A percentile compares a stretch with the other conserved stretches of the same genome.
These are phyloP conservation scores for Pollenia griseotomentosa DNA, from an alignment of 2,888 invertebrate species.

Conservation along the genomic window DNA sequence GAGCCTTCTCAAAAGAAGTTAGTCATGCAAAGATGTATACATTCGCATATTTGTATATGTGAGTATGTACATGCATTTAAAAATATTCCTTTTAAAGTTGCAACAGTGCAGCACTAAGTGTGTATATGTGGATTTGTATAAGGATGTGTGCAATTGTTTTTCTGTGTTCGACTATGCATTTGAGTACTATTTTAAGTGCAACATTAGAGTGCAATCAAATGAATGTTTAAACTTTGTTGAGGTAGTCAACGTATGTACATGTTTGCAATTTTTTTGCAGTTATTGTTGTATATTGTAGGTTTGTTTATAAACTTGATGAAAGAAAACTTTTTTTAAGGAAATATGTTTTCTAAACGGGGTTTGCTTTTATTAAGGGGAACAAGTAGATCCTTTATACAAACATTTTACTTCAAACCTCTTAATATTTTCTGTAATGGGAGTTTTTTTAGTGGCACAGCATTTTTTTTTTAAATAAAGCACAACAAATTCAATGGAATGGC, in stretches of 20 bases:
- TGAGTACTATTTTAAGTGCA: constrained; percentile 66
- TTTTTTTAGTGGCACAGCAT: too few relatives aligned
- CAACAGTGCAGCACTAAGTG: background rate
- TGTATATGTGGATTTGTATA: background rate
- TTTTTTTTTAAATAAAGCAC: too few relatives aligned
- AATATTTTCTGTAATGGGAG: too few relatives aligned
- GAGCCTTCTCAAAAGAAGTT: constrained; percentile 54
- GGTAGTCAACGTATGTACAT: constrained; percentile 41
- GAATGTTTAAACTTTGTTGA: constrained; percentile 68
- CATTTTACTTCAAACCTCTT: too few relatives aligned
- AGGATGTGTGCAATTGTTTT: constrained; percentile 14
- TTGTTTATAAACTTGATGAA: background rate
- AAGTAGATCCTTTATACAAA: too few relatives aligned
- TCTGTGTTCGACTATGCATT: constrained; percentile 56
- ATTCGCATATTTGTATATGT: background rate
- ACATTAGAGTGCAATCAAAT: constrained; percentile 71
- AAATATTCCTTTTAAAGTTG: constrained; percentile 8
- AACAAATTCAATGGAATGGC: too few relatives aligned
- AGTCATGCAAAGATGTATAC: constrained; percentile 59
- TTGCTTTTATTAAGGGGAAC: too few relatives aligned
- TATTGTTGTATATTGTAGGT: background rate
- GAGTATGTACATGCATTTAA: background rate
- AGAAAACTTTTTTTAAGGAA: background rate
- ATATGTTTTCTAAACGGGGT: too few relatives aligned
- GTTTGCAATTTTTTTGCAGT: background rate